Evolutionary conservation across 30 jellyfish, hydroid and myxozoan species (phyloP), one percentile per base, ranked within the genome.

Genomic region (Nemopilema nomurai): DNA sequence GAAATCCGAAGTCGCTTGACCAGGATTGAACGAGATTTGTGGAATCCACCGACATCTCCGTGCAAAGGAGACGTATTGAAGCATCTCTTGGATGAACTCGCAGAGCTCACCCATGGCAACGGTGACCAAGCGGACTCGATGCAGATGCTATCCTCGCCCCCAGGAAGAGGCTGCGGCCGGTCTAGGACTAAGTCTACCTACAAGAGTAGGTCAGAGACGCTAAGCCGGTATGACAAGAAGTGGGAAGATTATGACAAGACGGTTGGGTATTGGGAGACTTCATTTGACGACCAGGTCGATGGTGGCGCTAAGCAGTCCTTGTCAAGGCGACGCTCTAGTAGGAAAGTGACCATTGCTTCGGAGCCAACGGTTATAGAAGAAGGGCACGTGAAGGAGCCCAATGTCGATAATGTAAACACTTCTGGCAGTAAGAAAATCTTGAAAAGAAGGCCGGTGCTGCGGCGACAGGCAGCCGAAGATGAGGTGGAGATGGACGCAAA

Each of bases 1-100:
- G 93, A 84, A 29, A 84, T 84, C 28, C 93, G 93, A 8, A 84
- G 93, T 62, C 83, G 49, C 87, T 72, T 50, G 66, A 84, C 93
- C 18, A 73, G 93, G 41, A 84, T 84, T 23, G 87, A 84, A 81
- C 76, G 93, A 1, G 93, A 84, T 41, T 49, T 84, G 33, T 84
- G 93, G 93, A 41, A 30, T 27, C 93, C 93, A 33, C 50, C 87
- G 33, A 53, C 87, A 9, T 73, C 83, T 50, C 76, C 81, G 18
- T 84, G 93, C 49, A 74, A 78, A 74, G 87, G 87, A 16, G 79
- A 84, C 51, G 93, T 84, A 28, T n/a, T 84, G 74, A 63, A 68
- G 77, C 93, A 69, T 18, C 84, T 84, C 29, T 83, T 84, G 1
- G 93, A 84, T 57, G 93, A 84, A 19, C 78, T 74, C 24, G 76